Evolutionary conservation across 2,113 vertebrate species (phyloP).

Genomic region (Eurystomus gularis): DNA sequence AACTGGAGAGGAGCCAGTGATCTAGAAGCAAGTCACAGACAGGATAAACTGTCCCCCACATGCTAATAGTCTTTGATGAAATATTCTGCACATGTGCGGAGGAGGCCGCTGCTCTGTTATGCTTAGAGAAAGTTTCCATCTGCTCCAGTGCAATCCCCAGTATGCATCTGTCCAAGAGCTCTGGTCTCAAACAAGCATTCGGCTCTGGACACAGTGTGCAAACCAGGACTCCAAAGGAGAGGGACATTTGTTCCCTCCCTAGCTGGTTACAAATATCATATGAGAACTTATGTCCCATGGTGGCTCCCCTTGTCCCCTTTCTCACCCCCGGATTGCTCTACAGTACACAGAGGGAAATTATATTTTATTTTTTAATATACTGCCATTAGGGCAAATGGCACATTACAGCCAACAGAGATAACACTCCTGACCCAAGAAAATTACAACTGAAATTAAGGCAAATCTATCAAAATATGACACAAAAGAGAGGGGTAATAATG

Average conservation of each 20-base stretch:
- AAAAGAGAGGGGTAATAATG: slow-evolving; percentile 47
- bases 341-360: not conserved
- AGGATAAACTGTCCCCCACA: not conserved
- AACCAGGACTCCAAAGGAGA: not conserved
- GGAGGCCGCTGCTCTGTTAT: not conserved
- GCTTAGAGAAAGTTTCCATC: slow-evolving; percentile 8
- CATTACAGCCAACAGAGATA: slow-evolving; percentile 2
- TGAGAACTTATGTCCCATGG: not conserved
- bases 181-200: not conserved
- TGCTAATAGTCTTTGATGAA: not conserved
- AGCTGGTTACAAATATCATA: not conserved
- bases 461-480: slow-evolving; percentile 56
- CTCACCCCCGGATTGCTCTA: not conserved
- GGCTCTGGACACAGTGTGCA: not conserved
- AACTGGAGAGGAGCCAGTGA: not conserved
- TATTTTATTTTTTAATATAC: not conserved
- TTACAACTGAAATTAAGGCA: slow-evolving; percentile 42
- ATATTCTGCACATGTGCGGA: not conserved
- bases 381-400: slow-evolving; percentile 3
- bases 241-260: not conserved
- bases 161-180: not conserved
- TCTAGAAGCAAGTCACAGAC: not conserved
- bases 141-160: not conserved
- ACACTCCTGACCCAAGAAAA: slow-evolving; percentile 22
- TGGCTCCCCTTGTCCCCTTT: not conserved